phyloP scores from a whole-genome alignment of 2,888 invertebrate species.

The Eucera pruinosa region DNA sequence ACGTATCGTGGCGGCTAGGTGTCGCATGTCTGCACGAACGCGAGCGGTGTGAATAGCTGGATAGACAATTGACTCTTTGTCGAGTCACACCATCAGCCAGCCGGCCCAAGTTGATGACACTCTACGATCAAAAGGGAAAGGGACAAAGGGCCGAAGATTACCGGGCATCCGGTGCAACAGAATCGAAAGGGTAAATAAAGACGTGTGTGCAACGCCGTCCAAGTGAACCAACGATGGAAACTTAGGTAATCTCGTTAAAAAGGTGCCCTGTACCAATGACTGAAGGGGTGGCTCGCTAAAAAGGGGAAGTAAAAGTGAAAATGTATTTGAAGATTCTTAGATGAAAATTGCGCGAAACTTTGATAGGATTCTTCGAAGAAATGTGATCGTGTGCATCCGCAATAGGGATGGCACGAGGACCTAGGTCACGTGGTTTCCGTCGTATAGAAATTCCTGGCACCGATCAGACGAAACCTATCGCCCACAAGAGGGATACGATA shows the following conservation, averaged over 20 bases:
- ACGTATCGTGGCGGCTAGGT: not conserved
- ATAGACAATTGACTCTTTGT: slow-evolving; percentile 64
- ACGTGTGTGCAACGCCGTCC: slow-evolving; percentile 10
- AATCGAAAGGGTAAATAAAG: slow-evolving; percentile 58
- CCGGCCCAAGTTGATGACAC: slow-evolving; percentile 40
- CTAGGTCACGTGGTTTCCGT: too few relatives aligned
- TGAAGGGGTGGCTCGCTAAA: not conserved
- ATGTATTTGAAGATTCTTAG: too few relatives aligned
- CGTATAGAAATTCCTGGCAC: too few relatives aligned
- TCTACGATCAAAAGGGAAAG: slow-evolving; percentile 56
- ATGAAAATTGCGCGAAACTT: too few relatives aligned
- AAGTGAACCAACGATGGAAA: slow-evolving; percentile 13
- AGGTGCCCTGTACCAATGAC: not conserved
- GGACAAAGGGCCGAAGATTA: slow-evolving; percentile 57
- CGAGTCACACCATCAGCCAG: slow-evolving; percentile 45
- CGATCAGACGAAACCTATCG: too few relatives aligned
- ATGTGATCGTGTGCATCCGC: too few relatives aligned
- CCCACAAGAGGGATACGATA: too few relatives aligned
- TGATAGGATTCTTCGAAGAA: too few relatives aligned
- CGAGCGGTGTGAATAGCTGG: slow-evolving; percentile 53
- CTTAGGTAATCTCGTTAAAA: not conserved
- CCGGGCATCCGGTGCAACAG: slow-evolving; percentile 33
- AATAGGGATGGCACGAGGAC: too few relatives aligned
- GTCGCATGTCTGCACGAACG: slow-evolving; percentile 16
- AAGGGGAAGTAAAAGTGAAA: too few relatives aligned